Base-by-base conservation (phyloP, 2,797 vertebrate species). In the Clamator glandarius region DNA sequence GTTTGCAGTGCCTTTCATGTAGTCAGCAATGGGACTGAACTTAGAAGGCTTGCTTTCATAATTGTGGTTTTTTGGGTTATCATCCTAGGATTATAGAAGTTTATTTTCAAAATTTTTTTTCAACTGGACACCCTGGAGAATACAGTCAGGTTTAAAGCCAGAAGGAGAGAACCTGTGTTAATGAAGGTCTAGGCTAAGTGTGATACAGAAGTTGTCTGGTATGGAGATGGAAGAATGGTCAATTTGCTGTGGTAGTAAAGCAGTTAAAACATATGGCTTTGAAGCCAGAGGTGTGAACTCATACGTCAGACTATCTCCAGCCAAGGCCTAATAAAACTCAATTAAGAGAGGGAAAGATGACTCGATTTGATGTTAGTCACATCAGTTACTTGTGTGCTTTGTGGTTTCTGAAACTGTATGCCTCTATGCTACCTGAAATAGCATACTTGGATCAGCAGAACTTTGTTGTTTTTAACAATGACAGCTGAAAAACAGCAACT, bases 401-500 rank as follows among this genome's bases (percentile, higher is more conserved):
- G 5, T 48, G 17, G 51, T 35, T 79, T 70, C 55, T 66, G 70
- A 58, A 36, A 36, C 16, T 3, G 13, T 33, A 10, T 0, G 0
- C 7, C 29, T 84, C 33, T 11, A 3, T 9, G 13, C 33, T 69
- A 2, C 35, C 25, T 4, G 3, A 77, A 35, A 59, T 62, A 74
- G 11, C 33, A 63, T 33, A 39, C 52, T 29, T 67, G 75, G 35
- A 48, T n/a, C 48, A 75, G 25, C 31, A 88, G 21, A 39, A 23
- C 21, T 58, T 15, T 80, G 29, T 25, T 64, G 26, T 1, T 63
- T 87, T 33, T 33, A 46, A n/a, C 24, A 69, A 3, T 20, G 55
- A 31, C 55, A 81, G 46, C 55, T 87, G 78, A 48, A 84, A 84
- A 64, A 73, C n/a, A 84, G 54, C 69, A 86, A 58, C 84, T 86